Base-by-base conservation (phyloP, 2,888 invertebrate genomes). In the Prosopocoilus inquinatus region DNA sequence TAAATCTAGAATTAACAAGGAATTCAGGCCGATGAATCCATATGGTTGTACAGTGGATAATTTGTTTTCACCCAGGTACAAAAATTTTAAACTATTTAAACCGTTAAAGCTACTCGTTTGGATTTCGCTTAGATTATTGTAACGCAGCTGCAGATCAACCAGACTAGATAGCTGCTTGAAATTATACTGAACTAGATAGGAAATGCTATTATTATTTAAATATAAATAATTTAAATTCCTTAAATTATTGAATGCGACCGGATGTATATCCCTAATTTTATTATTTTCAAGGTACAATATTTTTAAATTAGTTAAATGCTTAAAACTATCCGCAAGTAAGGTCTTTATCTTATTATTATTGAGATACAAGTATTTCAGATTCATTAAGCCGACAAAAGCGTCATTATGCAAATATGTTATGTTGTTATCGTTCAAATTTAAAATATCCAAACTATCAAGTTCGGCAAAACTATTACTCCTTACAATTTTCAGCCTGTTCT, bases 201-300 rank as follows among this genome's bases (percentile, higher is more conserved):
- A 70, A 60, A 79, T 64, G 51, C 64, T 71, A 66, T 79, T 79
- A 54, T 75, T 68, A 55, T 74, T 75, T 39, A 79, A 61, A 61
- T 73, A 78, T 7, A 79, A 64, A 51, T 64, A 70, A 51, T 75
- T 70, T 47, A 77, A 62, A 52, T 72, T 71, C 34, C 59, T 64
- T 50, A 78, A 66, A 53, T 71, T 71, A 0, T 68, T 55, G 58
- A 80, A 80, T n/a, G 75, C 75, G 3, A 71, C 71, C 13, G 67
- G 67, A 45, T 76, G 74, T 2, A 80, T 69, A 28, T 70, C 70
- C 1, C 64, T 52, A 47, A 80, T 76, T 33, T 67, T 63, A 49
- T 80, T 80, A 50, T 74, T 69, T 59, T 78, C 75, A 36, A 79
- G 59, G 53, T 78, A 70, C 15, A 80, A 63, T 35, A 74, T 74